These are phyloP conservation scores for Callyntrura sp. DNA, from an alignment of 2,888 invertebrate genomes.

Conservation along the genomic window DNA sequence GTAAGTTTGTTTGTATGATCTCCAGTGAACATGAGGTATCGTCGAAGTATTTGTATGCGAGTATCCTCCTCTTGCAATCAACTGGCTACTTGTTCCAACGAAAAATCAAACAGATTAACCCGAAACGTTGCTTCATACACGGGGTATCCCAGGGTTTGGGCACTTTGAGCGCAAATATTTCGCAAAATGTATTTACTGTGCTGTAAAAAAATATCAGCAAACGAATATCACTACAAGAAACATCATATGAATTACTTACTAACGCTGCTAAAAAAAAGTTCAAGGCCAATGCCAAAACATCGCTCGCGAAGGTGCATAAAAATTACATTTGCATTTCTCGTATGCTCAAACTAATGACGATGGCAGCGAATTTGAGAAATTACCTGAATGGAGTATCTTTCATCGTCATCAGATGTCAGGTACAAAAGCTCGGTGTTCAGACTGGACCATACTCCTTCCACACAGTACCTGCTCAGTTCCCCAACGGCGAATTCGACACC, in stretches of 20 bases:
- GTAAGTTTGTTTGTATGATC: neutral
- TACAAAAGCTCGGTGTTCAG: slow-evolving; percentile 86
- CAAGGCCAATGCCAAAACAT: no score
- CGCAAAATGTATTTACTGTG: slow-evolving; percentile 81
- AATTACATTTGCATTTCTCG: no score
- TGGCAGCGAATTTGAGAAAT: neutral
- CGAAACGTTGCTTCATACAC: slow-evolving; percentile 82
- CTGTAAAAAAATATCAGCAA: slow-evolving; percentile 62
- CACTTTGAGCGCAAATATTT: slow-evolving; percentile 83
- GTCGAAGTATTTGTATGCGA: neutral
- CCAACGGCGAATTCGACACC: slow-evolving; percentile 82
- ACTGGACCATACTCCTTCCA: slow-evolving; percentile 86
- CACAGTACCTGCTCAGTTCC: slow-evolving; percentile 80
- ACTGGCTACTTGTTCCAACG: slow-evolving; percentile 63
- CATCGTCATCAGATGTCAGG: slow-evolving; percentile 87
- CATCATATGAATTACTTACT: neutral
- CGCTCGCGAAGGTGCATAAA: no score
- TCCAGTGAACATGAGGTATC: neutral
- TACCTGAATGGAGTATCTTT: slow-evolving; percentile 86
- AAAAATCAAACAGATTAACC: slow-evolving; percentile 75
- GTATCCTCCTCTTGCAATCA: slow-evolving; percentile 29
- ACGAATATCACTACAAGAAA: neutral
- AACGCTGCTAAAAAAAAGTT: no score
- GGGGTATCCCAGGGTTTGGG: slow-evolving; percentile 82
- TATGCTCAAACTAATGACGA: neutral